Base-by-base conservation (phyloP, 2,797 vertebrate genomes). In the Gymnoscopelus microlampas region DNA sequence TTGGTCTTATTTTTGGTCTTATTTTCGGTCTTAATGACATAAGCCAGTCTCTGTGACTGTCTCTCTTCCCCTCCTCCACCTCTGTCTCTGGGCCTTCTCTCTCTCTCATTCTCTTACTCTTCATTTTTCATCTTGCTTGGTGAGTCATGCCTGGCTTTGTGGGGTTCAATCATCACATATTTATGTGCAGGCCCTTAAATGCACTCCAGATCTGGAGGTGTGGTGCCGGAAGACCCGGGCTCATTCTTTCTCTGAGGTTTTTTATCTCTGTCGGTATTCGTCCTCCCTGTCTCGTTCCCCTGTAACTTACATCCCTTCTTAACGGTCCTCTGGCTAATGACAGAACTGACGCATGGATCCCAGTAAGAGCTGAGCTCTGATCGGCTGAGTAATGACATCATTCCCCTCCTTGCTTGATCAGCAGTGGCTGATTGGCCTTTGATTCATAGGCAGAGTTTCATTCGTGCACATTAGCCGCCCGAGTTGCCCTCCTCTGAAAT, bases 121-220 rank as follows among this genome's bases (percentile, higher is more conserved):
- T 24, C 60, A 62, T 73, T 73, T 81, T 73, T 68, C 15, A 53
- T 76, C 80, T 69, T 71, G 67, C 62, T 62, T 54, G 11, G 68
- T 78, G 80, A 84, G 57, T 85, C 71, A 69, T 35, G 60, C 12
- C 44, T 58, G 54, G 26, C 53, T 85, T 84, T 83, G 68, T 72
- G 78, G 78, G 74, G 82, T 86, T 89, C 68, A 88, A 71, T 85
- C 76, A 78, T 87, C 68, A 73, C 5, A 3, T 71, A 82, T 89
- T 85, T 68, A 83, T 87, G 71, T 76, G 78, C 39, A 66, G 75
- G 81, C 65, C 71, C 77, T 79, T 77, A 85, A 80, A 77, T 76
- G 77, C 74, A 64, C 77, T 83, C 60, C 49, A 67, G 56, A 67
- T 88, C 66, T 85, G 63, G 66, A 80, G 73, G 72, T 56, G 58